These are phyloP conservation scores for Cecropterus lyciades DNA, from an alignment of 1,140 invertebrate genomes.

Conservation along the genomic window DNA sequence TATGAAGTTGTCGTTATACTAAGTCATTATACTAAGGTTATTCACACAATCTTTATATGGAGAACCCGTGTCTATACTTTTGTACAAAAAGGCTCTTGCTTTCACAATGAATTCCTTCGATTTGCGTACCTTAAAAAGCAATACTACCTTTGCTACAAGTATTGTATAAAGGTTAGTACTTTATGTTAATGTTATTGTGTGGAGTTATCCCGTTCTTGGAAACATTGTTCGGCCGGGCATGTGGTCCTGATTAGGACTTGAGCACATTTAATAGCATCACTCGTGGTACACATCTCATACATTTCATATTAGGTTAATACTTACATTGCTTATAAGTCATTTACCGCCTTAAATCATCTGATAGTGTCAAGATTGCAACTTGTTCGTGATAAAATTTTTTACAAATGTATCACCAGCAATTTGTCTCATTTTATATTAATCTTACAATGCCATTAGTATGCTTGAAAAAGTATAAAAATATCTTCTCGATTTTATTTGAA, in stretches of 20 bases:
- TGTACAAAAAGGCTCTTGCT: conserved; percentile 4
- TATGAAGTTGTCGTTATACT: too few species aligned
- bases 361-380: too few species aligned
- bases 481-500: too few species aligned
- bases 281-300: background rate
- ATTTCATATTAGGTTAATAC: background rate
- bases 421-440: too few species aligned
- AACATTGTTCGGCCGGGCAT: conserved; percentile 27
- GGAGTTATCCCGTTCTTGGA: conserved; percentile 34
- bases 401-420: too few species aligned
- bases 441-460: too few species aligned
- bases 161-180: conserved; percentile 33
- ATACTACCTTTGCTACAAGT: conserved; percentile 9
- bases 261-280: conserved; percentile 9
- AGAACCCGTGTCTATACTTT: background rate
- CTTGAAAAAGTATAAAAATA: too few species aligned
- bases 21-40: too few species aligned
- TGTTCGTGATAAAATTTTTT: too few species aligned
- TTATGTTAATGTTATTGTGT: conserved; percentile 36
- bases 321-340: too few species aligned
- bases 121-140: conserved; percentile 22
- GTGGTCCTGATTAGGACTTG: conserved; percentile 22
- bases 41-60: background rate
- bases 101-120: conserved; percentile 25
- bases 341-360: too few species aligned